A percentile compares a stretch with the other conserved stretches of the same genome.
phyloP scores from a whole-genome alignment of 2,888 invertebrate species.

The Limnephilus marmoratus region DNA sequence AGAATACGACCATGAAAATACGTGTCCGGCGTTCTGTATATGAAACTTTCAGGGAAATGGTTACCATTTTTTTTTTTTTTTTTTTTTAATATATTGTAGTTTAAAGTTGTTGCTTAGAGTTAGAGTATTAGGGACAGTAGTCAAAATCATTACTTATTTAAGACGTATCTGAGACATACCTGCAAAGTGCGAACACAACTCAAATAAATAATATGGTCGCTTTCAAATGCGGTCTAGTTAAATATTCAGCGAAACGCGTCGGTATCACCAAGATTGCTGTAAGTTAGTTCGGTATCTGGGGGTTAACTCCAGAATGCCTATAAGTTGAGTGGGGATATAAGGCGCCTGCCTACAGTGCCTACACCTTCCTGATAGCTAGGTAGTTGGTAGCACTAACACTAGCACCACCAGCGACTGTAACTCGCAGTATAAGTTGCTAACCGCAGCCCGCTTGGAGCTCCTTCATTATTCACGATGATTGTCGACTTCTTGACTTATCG shows the following conservation, averaged over 20 bases:
- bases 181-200: background rate
- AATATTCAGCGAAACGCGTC: background rate
- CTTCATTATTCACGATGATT: conserved; percentile 55
- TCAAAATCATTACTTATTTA: background rate
- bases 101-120: background rate
- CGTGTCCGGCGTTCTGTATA: too few species aligned
- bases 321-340: background rate
- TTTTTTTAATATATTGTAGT: too few species aligned
- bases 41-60: too few species aligned
- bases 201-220: background rate
- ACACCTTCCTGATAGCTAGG: background rate
- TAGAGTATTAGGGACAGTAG: background rate
- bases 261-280: background rate
- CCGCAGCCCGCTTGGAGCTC: conserved; percentile 5
- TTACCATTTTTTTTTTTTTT: too few species aligned
- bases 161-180: background rate
- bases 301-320: background rate
- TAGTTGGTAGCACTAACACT: background rate
- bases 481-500: conserved; percentile 54
- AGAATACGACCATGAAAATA: too few species aligned
- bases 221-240: background rate
- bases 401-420: background rate
- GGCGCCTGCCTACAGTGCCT: background rate
- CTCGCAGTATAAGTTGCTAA: conserved; percentile 6
- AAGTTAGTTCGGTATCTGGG: background rate